Conservation (phyloP, 1,140 invertebrate genomes). For the Gryllus bimaculatus region DNA sequence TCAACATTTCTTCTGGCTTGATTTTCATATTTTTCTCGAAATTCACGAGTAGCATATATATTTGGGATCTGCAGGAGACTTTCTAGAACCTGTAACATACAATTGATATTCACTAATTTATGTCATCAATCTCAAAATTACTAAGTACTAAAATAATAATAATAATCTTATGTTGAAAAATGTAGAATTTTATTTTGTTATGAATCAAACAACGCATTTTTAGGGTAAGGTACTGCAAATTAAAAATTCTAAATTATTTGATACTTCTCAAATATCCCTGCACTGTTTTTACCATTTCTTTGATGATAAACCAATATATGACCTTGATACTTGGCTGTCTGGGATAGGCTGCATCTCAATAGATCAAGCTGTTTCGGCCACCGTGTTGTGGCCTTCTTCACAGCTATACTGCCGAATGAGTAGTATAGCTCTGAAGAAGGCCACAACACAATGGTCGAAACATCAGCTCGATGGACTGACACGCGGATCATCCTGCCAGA, state of each 20-base stretch:
- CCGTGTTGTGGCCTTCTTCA: too few species aligned
- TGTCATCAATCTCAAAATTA: background rate
- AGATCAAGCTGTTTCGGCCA: too few species aligned
- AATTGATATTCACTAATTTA: conserved; percentile 10
- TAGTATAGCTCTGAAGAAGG: too few species aligned
- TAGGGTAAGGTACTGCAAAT: background rate
- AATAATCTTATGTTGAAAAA: conserved; percentile 2
- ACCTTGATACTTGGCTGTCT: too few species aligned
- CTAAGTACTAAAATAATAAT: background rate
- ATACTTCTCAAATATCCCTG: too few species aligned
- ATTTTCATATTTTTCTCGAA: conserved; percentile 47
- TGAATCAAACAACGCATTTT: background rate
- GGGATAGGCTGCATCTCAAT: too few species aligned
- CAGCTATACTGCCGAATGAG: too few species aligned
- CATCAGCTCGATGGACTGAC: too few species aligned
- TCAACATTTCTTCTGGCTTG: conserved; percentile 50
- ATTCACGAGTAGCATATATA: conserved; percentile 52
- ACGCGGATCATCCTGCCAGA: too few species aligned
- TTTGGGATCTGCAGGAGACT: conserved; percentile 55
- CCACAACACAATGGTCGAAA: too few species aligned
- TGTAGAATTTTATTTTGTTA: background rate
- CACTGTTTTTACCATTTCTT: too few species aligned
- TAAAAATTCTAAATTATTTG: background rate
- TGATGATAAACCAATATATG: too few species aligned
- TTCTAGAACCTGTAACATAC: conserved; percentile 42